These are phyloP conservation scores for Monarcha castaneiventris DNA, from an alignment of 2,113 vertebrate genomes.

Conservation along the genomic window DNA sequence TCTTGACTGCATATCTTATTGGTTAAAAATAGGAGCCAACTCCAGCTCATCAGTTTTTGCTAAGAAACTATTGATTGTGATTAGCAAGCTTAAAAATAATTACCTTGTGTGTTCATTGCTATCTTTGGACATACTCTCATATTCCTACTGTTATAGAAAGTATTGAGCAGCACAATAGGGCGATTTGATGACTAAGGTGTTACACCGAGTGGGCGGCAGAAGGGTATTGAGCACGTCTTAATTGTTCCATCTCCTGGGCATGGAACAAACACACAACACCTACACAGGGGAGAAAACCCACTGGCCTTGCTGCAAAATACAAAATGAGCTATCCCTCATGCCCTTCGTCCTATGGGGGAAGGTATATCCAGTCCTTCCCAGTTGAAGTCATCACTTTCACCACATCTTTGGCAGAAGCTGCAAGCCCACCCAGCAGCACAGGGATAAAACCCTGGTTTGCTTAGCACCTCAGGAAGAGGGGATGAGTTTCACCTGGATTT, in stretches of 20 bases:
- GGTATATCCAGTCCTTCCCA: background rate
- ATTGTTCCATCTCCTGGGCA: slow-evolving; percentile 18
- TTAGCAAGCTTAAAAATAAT: slow-evolving; percentile 70
- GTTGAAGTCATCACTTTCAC: background rate
- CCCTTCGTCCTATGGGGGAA: background rate
- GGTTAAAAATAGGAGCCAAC: slow-evolving; percentile 67
- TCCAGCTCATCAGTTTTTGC: slow-evolving; percentile 66
- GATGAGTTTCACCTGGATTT: background rate
- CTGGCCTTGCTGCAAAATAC: background rate
- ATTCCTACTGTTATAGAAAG: slow-evolving; percentile 44
- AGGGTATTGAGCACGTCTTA: slow-evolving; percentile 1
- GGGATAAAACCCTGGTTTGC: background rate
- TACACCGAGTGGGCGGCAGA: background rate
- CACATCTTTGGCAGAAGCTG: background rate
- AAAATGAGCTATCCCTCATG: background rate
- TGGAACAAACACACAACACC: background rate
- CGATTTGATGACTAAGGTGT: slow-evolving; percentile 38
- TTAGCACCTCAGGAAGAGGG: background rate
- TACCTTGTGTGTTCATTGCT: slow-evolving; percentile 65
- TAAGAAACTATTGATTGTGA: slow-evolving; percentile 69
- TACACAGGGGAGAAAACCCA: background rate
- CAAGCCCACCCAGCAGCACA: background rate
- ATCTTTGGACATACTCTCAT: slow-evolving; percentile 64
- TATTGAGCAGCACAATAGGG: slow-evolving; percentile 20
- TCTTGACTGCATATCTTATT: slow-evolving; percentile 55